Percentiles rank a stretch among this genome's conserved stretches.
Evolutionary conservation across 2,113 vertebrate genomes (phyloP).

Genomic region (Gobio gobio): DNA sequence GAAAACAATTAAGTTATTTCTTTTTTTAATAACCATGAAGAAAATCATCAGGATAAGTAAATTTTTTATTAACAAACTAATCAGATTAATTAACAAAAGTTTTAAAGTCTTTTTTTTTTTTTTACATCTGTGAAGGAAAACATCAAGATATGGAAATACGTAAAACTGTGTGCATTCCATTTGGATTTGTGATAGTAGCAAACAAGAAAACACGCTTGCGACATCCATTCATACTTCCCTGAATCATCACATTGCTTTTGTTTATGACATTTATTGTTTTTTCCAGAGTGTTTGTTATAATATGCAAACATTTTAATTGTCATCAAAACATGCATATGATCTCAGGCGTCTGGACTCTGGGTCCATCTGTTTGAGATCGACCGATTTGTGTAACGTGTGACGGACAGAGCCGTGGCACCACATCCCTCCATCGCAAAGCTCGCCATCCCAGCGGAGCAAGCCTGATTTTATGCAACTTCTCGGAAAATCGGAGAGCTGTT

Average conservation of each 20-base stretch:
- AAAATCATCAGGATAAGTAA: neutral
- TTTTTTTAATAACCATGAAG: neutral
- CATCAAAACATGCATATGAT: neutral
- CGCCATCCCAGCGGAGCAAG: neutral
- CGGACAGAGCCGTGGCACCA: neutral
- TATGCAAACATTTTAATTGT: neutral
- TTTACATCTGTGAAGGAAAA: neutral
- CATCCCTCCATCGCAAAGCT: neutral
- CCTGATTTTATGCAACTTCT: slow-evolving; percentile 33
- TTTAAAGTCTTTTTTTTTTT: too few relatives aligned
- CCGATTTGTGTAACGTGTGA: neutral
- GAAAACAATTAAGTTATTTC: too few relatives aligned
- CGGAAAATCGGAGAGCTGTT: neutral
- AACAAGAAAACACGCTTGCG: neutral
- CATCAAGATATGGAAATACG: neutral
- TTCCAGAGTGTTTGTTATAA: neutral
- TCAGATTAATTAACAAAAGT: neutral
- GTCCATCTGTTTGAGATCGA: neutral
- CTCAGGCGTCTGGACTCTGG: neutral
- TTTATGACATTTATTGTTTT: slow-evolving; percentile 10
- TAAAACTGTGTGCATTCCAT: neutral
- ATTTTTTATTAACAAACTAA: neutral
- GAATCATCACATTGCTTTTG: neutral
- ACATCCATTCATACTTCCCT: neutral
- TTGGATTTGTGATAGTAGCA: neutral